Evolutionary conservation across 2,797 vertebrate species (phyloP).

Genomic region (Meda fulgida): DNA sequence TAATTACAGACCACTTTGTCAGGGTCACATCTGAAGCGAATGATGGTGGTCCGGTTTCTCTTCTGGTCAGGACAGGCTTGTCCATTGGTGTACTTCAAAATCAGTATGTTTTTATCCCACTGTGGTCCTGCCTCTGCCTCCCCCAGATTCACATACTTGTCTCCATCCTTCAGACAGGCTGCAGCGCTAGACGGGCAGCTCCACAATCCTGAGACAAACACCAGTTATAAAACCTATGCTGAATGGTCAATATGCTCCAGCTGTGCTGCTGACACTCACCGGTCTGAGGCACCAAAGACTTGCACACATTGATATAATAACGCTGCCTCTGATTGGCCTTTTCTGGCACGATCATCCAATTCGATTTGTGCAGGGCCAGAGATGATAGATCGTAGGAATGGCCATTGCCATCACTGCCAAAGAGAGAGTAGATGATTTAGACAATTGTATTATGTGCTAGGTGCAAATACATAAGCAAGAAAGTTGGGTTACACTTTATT

Average conservation of each 20-base stretch:
- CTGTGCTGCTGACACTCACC: constrained; percentile 68
- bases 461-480: not conserved
- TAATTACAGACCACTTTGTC: constrained; percentile 82
- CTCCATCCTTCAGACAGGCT: constrained; percentile 78
- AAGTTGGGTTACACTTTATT: too few species aligned
- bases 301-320: constrained; percentile 93
- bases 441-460: not conserved
- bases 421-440: not conserved
- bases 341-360: constrained; percentile 84
- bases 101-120: constrained; percentile 72
- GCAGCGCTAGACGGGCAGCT: constrained; percentile 84
- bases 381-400: constrained; percentile 90
- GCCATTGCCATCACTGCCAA: constrained; percentile 82
- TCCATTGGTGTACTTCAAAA: constrained; percentile 85
- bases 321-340: constrained; percentile 66
- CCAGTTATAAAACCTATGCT: not conserved
- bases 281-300: constrained; percentile 84
- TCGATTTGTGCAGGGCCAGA: constrained; percentile 82
- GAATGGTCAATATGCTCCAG: not conserved
- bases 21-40: constrained; percentile 87
- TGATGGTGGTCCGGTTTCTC: constrained; percentile 81
- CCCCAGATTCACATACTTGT: constrained; percentile 84
- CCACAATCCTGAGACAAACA: constrained; percentile 75
- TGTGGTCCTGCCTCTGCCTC: constrained; percentile 78
- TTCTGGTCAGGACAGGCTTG: constrained; percentile 78